phyloP scores from a whole-genome alignment of 2,888 invertebrate genomes.

The Brenthis ino region DNA sequence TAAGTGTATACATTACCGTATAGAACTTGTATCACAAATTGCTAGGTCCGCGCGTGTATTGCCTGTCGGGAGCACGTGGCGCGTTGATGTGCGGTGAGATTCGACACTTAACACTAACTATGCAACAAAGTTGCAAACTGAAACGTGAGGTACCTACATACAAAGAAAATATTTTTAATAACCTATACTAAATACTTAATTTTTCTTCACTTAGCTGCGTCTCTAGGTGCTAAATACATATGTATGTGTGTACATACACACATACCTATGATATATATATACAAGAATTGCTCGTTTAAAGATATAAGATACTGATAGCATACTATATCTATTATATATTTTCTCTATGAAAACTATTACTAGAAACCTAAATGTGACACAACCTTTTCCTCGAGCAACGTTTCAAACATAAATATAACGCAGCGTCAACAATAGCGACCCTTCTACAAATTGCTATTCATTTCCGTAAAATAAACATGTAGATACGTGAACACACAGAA shows the following conservation, averaged over 20 bases:
- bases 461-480: constrained; percentile 81
- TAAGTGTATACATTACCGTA: constrained; percentile 24
- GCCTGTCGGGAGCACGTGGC: constrained; percentile 58
- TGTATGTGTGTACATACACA: too few relatives aligned
- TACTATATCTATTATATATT: too few relatives aligned
- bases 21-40: constrained; percentile 50
- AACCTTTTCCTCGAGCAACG: too few relatives aligned
- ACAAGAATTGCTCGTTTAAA: too few relatives aligned
- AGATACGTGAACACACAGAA: constrained; percentile 68
- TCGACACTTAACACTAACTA: constrained; percentile 36
- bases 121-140: constrained; percentile 14
- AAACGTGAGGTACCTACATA: background rate
- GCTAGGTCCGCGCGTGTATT: constrained; percentile 51
- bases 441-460: constrained; percentile 73
- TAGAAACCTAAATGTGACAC: too few relatives aligned
- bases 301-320: too few relatives aligned
- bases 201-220: too few relatives aligned
- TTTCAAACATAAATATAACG: constrained; percentile 42
- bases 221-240: too few relatives aligned
- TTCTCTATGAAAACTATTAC: too few relatives aligned
- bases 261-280: too few relatives aligned
- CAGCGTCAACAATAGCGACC: constrained; percentile 71
- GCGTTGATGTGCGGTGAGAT: constrained; percentile 46
- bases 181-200: too few relatives aligned
- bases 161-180: too few relatives aligned